phyloP scores from a whole-genome alignment of 2,888 invertebrate species.

The Scaptomyza flava region DNA sequence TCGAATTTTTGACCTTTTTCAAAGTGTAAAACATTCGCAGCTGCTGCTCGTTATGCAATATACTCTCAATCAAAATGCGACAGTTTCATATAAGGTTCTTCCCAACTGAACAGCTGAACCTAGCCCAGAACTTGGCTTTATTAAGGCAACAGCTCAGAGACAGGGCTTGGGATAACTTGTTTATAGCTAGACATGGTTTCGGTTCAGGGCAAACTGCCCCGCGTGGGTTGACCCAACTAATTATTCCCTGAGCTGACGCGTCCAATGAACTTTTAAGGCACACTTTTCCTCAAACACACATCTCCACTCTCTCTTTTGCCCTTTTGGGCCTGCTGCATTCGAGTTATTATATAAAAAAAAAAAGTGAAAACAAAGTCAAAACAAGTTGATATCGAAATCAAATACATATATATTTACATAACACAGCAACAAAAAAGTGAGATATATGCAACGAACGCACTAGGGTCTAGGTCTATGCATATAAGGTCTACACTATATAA shows the following conservation, averaged over 20 bases:
- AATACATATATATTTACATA: conserved; percentile 2
- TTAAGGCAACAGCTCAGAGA: conserved; percentile 43
- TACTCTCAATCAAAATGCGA: conserved; percentile 63
- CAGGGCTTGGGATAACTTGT: conserved; percentile 25
- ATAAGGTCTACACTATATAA: conserved; percentile 36
- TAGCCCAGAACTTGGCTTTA: conserved; percentile 56
- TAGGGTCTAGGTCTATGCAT: conserved; percentile 51
- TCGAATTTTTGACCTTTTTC: background rate
- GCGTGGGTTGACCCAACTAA: conserved; percentile 17
- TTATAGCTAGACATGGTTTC: conserved; percentile 15
- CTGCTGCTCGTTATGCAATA: conserved; percentile 63
- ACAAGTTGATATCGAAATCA: conserved; percentile 31
- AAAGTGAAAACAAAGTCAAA: conserved; percentile 16
- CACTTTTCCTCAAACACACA: background rate
- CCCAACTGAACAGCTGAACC: background rate
- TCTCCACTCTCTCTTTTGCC: background rate
- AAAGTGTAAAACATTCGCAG: conserved; percentile 3
- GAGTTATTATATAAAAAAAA: conserved; percentile 28
- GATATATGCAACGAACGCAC: conserved; percentile 54
- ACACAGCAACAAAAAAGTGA: conserved; percentile 13
- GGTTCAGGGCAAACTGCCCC: background rate
- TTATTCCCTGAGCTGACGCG: conserved; percentile 17
- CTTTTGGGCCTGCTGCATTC: conserved; percentile 3
- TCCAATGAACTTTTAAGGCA: conserved; percentile 55
- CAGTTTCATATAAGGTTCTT: conserved; percentile 62